phyloP scores from a whole-genome alignment of 2,888 invertebrate genomes.

The Anaspis maculata region DNA sequence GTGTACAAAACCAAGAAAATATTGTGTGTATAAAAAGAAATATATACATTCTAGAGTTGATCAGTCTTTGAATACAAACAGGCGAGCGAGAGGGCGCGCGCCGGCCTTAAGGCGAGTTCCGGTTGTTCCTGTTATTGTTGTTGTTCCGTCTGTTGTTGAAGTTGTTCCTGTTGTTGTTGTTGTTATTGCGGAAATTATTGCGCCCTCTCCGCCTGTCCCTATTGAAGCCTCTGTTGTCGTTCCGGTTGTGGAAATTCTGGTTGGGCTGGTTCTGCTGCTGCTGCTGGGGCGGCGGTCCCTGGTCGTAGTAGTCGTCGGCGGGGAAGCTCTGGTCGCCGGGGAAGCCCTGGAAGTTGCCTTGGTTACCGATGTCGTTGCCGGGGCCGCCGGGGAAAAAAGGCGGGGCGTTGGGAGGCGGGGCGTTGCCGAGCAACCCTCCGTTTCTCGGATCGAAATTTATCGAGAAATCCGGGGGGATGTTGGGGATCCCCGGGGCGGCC shows the following conservation, averaged over 20 bases:
- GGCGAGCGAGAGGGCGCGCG: no score
- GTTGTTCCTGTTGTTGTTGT: background rate
- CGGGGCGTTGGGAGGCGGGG: slow-evolving; percentile 26
- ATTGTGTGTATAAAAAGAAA: no score
- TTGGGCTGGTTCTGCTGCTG: background rate
- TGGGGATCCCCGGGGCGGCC: slow-evolving; percentile 44
- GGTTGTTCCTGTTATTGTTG: no score
- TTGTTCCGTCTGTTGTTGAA: background rate
- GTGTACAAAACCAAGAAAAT: no score
- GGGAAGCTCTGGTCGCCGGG: no score
- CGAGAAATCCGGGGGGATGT: slow-evolving; percentile 33
- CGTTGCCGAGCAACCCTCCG: slow-evolving; percentile 31
- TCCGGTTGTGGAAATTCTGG: background rate
- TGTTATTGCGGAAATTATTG: background rate
- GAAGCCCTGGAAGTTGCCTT: background rate
- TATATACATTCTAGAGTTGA: no score
- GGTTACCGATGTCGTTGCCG: background rate
- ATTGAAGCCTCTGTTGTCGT: slow-evolving; percentile 1
- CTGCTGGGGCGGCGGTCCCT: background rate
- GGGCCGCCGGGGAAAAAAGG: background rate
- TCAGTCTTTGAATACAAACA: no score
- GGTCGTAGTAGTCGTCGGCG: background rate
- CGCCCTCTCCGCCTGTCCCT: slow-evolving; percentile 1
- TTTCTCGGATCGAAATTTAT: slow-evolving; percentile 39
- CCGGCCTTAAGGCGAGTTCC: no score